Evolutionary conservation across 2,888 invertebrate species (phyloP), one percentile per base, ranked within the genome.

Genomic region (Leptopterna dolabrata): DNA sequence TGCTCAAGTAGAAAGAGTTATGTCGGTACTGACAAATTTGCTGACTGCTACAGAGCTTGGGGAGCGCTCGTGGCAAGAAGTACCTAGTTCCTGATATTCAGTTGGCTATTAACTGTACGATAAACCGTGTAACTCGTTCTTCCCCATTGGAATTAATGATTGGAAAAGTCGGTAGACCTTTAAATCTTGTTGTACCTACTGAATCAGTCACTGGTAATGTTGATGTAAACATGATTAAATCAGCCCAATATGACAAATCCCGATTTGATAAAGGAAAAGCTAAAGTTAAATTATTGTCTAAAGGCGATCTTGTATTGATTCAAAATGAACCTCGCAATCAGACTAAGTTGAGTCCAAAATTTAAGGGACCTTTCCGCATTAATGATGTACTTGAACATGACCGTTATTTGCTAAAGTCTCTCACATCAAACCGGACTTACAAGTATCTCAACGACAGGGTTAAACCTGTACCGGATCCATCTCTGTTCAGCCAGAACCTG

Each of bases 261-360:
- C 76, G 78, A 13, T 87, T 85, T 55, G 85, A 87, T 63, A 73
- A 76, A 43, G 73, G 85, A 16, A 87, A 87, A 87, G 87, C 87
- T n/a, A 84, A 71, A 83, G 81, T 87, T 9, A 76, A 88, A 85
- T 55, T 70, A 27, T 70, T 88, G 24, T 63, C 47, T 14, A 27
- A 71, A 19, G 88, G 83, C 0, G 88, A 88, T 63, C 76, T 88
- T 51, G 88, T 88, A 11, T 87, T 88, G 63, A 43, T 88, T 3
- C 71, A 82, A 88, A 88, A 88, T 81, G 87, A 88, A 83, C 30
- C 41, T 45, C 80, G 88, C 29, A 88, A 88, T 36, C 87, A 87
- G 43, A 45, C 30, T 1, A 83, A 81, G 76, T 55, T 88, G 16
- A 70, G 70, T 63, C 76, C 83, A 14, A 88, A 81, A 45, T 88